phyloP scores from a whole-genome alignment of 30 jellyfish, hydroid and myxozoan genomes.

The Hydractinia symbiolongicarpus region DNA sequence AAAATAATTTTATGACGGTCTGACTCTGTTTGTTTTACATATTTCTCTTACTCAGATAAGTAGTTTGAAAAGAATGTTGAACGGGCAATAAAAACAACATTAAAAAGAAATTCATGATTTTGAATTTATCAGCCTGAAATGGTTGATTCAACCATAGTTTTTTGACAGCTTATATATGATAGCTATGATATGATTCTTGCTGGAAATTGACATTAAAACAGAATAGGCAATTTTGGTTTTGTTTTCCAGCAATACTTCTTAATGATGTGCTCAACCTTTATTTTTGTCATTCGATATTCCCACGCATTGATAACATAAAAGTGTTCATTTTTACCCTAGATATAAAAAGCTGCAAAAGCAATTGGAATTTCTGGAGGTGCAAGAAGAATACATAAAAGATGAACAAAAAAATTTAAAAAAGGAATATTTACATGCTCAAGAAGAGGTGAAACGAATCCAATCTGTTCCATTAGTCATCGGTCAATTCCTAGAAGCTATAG shows the following conservation, averaged over 20 bases:
- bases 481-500: conserved; percentile 91
- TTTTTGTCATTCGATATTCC: background rate
- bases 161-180: no score
- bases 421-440: conserved; percentile 93
- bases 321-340: background rate
- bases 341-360: conserved; percentile 81
- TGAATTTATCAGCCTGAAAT: no score
- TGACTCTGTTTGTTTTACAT: no score
- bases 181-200: no score
- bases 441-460: conserved; percentile 85
- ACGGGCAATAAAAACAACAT: no score
- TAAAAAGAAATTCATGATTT: no score
- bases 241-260: background rate
- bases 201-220: background rate
- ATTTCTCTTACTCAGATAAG: no score
- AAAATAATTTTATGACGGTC: no score
- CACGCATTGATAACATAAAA: background rate
- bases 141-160: no score
- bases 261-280: background rate
- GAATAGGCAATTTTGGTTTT: background rate
- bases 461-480: conserved; percentile 99
- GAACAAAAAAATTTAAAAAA: conserved; percentile 83
- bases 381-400: conserved; percentile 92
- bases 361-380: conserved; percentile 81
- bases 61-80: no score